Percentiles rank a stretch among this genome's conserved stretches.
Evolutionary conservation across 2,888 invertebrate species (phyloP).

Genomic region (Zhuqinia jingwanae): DNA sequence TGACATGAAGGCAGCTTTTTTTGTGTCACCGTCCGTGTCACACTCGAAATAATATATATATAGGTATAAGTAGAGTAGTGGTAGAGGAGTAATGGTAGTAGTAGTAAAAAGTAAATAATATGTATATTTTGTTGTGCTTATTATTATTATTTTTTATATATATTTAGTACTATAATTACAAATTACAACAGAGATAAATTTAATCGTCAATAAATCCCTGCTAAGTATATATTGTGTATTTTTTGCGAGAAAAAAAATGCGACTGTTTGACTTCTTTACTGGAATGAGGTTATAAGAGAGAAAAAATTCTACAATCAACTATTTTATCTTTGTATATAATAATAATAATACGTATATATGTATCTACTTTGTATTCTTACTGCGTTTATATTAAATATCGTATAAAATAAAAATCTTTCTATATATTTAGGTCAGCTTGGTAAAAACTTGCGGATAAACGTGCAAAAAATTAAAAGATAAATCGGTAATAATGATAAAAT

Average conservation of each 20-base stretch:
- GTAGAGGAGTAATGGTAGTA: conserved; percentile 34
- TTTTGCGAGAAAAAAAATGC: background rate
- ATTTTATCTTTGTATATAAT: background rate
- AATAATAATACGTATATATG: background rate
- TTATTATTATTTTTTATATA: conserved; percentile 31
- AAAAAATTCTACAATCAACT: background rate
- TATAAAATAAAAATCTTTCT: conserved; percentile 28
- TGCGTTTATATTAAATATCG: background rate
- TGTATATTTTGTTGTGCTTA: background rate
- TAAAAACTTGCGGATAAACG: conserved; percentile 7
- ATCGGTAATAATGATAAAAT: too few relatives aligned
- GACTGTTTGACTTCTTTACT: conserved; percentile 1
- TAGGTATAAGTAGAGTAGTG: conserved; percentile 30
- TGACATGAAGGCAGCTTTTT: conserved; percentile 71
- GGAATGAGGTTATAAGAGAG: conserved; percentile 15
- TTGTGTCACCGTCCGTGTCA: conserved; percentile 60
- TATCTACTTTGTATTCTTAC: background rate
- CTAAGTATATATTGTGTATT: background rate
- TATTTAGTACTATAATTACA: conserved; percentile 41
- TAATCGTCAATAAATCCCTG: background rate
- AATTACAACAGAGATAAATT: conserved; percentile 22
- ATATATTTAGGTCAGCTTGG: background rate
- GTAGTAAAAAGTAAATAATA: background rate
- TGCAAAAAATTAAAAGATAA: conserved; percentile 7
- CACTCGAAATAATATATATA: conserved; percentile 51